These are phyloP conservation scores for Rhincodon typus DNA, from an alignment of 2,797 vertebrate genomes.

Conservation along the genomic window DNA sequence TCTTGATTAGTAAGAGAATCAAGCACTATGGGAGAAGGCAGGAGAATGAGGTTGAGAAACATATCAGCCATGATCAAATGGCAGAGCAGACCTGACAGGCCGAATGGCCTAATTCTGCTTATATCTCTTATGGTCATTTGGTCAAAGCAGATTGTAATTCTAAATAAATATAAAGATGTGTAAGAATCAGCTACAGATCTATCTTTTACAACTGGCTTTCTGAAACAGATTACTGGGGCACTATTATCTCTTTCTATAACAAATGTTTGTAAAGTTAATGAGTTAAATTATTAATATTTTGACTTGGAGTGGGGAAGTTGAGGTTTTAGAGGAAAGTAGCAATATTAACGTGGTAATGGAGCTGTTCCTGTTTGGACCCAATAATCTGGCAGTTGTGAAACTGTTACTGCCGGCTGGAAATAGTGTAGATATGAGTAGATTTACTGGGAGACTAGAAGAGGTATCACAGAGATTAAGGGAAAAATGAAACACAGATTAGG, in stretches of 20 bases:
- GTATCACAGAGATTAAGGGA: background rate
- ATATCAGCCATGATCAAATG: too few relatives aligned
- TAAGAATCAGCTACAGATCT: too few relatives aligned
- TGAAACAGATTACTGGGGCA: background rate
- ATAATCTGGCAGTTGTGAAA: background rate
- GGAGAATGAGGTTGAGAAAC: too few relatives aligned
- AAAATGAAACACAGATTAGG: background rate
- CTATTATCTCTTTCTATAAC: background rate
- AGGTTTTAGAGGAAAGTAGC: background rate
- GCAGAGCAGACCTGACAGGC: too few relatives aligned
- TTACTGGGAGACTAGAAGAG: background rate
- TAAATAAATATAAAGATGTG: too few relatives aligned
- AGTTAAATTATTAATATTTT: background rate
- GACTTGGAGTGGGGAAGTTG: background rate
- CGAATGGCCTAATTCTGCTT: too few relatives aligned
- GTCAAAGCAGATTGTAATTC: too few relatives aligned
- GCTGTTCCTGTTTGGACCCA: background rate
- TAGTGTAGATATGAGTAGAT: background rate
- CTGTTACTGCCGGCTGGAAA: background rate
- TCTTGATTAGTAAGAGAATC: too few relatives aligned
- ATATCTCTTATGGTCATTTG: too few relatives aligned
- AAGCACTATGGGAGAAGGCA: too few relatives aligned
- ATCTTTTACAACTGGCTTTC: too few relatives aligned
- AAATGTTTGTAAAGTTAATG: background rate
- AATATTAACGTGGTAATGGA: background rate